These are phyloP conservation scores for Phalacrocorax brasilianus DNA, from an alignment of 2,113 vertebrate genomes.

Conservation along the genomic window DNA sequence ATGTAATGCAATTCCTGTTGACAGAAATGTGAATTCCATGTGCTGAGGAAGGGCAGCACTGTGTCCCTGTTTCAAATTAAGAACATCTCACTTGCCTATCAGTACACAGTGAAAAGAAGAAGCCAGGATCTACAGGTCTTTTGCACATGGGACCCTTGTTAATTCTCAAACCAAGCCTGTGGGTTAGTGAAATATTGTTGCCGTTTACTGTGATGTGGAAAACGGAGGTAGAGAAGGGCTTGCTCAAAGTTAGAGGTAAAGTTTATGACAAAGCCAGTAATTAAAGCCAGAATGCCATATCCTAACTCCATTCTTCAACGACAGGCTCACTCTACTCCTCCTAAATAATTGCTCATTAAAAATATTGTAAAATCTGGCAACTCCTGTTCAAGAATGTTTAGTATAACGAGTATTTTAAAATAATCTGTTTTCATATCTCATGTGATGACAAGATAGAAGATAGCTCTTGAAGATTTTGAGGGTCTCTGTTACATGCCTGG, in stretches of 20 bases:
- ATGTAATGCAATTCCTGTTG: constrained; percentile 37
- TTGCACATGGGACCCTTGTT: constrained; percentile 5
- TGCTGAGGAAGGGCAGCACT: constrained; percentile 55
- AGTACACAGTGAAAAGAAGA: constrained; percentile 2
- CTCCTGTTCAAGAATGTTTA: background rate
- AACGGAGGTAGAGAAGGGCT: background rate
- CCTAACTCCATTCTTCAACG: background rate
- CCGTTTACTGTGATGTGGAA: constrained; percentile 9
- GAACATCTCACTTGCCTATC: constrained; percentile 48
- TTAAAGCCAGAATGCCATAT: background rate
- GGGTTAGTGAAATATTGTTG: constrained; percentile 5
- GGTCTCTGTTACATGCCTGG: background rate
- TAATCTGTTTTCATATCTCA: background rate
- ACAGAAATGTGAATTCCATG: constrained; percentile 60
- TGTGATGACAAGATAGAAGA: background rate
- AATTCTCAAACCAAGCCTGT: background rate
- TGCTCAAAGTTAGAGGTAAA: background rate
- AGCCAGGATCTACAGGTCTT: constrained; percentile 19
- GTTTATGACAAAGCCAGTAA: background rate
- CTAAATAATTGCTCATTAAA: background rate
- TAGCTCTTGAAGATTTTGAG: background rate
- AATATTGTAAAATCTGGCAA: background rate
- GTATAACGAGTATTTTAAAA: background rate
- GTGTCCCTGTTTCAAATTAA: constrained; percentile 56
- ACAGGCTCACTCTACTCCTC: background rate